phyloP scores from a whole-genome alignment of 2,888 invertebrate species.

The Callyntrura guangdongensis region DNA sequence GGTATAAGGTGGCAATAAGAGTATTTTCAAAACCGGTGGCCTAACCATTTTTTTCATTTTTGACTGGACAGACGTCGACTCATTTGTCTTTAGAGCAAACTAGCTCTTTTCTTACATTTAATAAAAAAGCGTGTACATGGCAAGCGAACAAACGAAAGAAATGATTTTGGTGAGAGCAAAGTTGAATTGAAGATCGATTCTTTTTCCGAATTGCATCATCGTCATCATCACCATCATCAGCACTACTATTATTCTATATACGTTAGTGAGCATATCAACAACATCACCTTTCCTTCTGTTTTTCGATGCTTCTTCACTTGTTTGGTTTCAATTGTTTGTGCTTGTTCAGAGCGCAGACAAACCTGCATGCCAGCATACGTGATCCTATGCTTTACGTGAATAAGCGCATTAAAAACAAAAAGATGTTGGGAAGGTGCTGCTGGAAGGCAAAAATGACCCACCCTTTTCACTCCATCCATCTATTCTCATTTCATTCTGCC shows the following conservation, averaged over 20 bases:
- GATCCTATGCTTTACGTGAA: not conserved
- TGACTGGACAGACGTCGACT: slow-evolving; percentile 74
- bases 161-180: slow-evolving; percentile 51
- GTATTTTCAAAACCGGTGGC: slow-evolving; percentile 82
- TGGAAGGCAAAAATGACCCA: slow-evolving; percentile 75
- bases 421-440: slow-evolving; percentile 58
- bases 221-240: not conserved
- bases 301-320: not conserved
- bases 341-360: too few species aligned
- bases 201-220: slow-evolving; percentile 45
- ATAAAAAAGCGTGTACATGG: not conserved
- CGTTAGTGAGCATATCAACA: slow-evolving; percentile 1
- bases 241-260: not conserved
- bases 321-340: not conserved
- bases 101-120: slow-evolving; percentile 46
- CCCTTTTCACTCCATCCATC: slow-evolving; percentile 71
- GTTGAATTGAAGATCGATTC: slow-evolving; percentile 57
- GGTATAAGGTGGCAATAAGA: slow-evolving; percentile 65
- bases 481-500: slow-evolving; percentile 31
- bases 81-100: slow-evolving; percentile 80
- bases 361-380: not conserved
- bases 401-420: not conserved
- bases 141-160: not conserved
- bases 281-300: slow-evolving; percentile 18
- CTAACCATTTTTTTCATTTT: slow-evolving; percentile 66